Evolutionary conservation across 1,140 invertebrate species (phyloP), one percentile per base, ranked within the genome.

Genomic region (Hylaeus anthracinus): DNA sequence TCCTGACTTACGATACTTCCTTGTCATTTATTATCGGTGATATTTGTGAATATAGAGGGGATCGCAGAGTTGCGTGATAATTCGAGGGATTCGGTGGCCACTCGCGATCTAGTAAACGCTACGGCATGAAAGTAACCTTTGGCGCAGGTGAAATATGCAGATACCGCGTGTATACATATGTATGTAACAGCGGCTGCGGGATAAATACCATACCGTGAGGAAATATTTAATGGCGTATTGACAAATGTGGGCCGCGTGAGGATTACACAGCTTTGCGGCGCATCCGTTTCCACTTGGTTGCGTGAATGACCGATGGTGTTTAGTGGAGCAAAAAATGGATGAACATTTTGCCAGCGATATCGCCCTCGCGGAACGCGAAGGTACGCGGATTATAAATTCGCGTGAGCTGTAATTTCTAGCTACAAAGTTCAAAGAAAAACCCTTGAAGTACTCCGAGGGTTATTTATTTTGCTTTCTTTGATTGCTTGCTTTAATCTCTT

Each of bases 171-270:
- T 70, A 70, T 77, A 55, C 75, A 77, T 77, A 77, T 77, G 66
- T 77, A 77, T 77, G 66, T 45, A 77, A 70, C 43, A 71, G 55
- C 45, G 43, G 37, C 43, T 55, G 45, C 66, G 61, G 66, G 39
- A 77, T 77, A 77, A 77, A 77, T 77, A 70, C 64, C 75, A 71
- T 39, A 48, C 58, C 48, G 66, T 12, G 74, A 55, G 75, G 69
- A 77, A 77, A 70, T 77, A 70, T 77, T 77, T 77, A 77, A 77
- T 77, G 75, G 15, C 75, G 66, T 76, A 77, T 77, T 66, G 75
- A 61, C 66, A 55, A 77, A 71, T 61, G 56, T 77, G 56, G 15
- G n/a, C 53, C 65, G 37, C 26, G 15, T 14, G 65, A 60, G 55
- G 66, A 77, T 77, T 77, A 77, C 56, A 53, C 43, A 37, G 66